A percentile compares a stretch with the other conserved stretches of the same genome.
phyloP scores from a whole-genome alignment of 2,113 vertebrate genomes.

The Pterocles orientalis region DNA sequence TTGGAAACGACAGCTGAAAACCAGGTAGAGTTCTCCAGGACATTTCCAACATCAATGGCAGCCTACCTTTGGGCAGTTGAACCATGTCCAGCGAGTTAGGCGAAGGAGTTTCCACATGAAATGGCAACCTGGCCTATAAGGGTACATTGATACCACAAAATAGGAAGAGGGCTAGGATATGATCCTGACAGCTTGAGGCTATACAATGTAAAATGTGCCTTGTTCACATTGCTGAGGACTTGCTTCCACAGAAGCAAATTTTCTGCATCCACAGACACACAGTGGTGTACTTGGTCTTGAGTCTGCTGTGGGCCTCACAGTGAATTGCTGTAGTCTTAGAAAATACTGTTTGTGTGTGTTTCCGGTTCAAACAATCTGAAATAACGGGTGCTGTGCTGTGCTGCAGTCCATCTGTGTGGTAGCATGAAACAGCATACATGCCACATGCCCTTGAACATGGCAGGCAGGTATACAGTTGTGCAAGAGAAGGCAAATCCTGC shows the following conservation, averaged over 20 bases:
- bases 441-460: fast-evolving
- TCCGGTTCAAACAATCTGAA: background rate
- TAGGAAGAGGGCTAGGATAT: background rate
- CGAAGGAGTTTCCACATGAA: background rate
- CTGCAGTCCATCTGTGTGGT: background rate
- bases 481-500: background rate
- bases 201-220: background rate
- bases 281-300: background rate
- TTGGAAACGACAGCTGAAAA: background rate
- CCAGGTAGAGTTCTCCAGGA: background rate
- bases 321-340: background rate
- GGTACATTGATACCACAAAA: background rate
- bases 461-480: background rate
- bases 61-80: background rate
- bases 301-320: background rate
- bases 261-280: background rate
- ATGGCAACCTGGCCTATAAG: background rate
- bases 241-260: background rate
- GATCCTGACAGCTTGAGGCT: background rate
- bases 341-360: background rate
- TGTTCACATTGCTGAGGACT: background rate
- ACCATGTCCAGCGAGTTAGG: background rate
- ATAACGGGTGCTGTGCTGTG: background rate
- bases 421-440: background rate
- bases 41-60: background rate